Percentiles rank a stretch among this genome's conserved stretches.
Evolutionary conservation across 2,888 invertebrate genomes (phyloP).

Genomic region (Caprella mutica): DNA sequence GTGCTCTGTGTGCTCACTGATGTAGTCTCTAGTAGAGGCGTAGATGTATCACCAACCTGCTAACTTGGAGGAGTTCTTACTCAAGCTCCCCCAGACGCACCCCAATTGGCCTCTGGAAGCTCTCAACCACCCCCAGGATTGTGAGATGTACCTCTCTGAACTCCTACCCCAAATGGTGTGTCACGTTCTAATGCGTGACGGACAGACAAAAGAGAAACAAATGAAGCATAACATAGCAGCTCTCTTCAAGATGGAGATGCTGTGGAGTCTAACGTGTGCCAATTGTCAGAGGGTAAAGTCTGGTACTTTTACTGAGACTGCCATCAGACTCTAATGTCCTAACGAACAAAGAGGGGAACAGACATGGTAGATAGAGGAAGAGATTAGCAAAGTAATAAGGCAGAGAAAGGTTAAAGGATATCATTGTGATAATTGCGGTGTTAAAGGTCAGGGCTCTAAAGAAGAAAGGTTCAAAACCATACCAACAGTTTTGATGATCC

Average conservation of each 20-base stretch:
- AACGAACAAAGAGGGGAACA: neutral
- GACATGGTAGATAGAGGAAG: neutral
- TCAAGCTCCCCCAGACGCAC: constrained; percentile 5
- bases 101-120: constrained; percentile 1
- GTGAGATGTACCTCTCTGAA: neutral
- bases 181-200: neutral
- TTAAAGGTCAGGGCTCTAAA: neutral
- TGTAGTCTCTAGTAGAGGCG: neutral
- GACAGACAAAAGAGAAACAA: neutral
- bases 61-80: constrained; percentile 2
- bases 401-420: neutral
- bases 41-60: neutral
- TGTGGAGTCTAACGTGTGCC: neutral
- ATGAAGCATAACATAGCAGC: neutral
- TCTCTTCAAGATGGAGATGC: constrained; percentile 1
- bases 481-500: neutral
- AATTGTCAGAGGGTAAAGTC: neutral
- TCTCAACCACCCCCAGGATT: neutral
- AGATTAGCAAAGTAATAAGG: neutral
- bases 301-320: neutral
- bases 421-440: neutral
- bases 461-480: neutral
- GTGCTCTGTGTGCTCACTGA: constrained; percentile 1
- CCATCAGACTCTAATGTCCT: neutral
- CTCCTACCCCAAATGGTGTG: neutral